Percentiles rank a stretch among this genome's conserved stretches.
Conservation (phyloP, 1,140 invertebrate species). For the Teleogryllus occipitalis region DNA sequence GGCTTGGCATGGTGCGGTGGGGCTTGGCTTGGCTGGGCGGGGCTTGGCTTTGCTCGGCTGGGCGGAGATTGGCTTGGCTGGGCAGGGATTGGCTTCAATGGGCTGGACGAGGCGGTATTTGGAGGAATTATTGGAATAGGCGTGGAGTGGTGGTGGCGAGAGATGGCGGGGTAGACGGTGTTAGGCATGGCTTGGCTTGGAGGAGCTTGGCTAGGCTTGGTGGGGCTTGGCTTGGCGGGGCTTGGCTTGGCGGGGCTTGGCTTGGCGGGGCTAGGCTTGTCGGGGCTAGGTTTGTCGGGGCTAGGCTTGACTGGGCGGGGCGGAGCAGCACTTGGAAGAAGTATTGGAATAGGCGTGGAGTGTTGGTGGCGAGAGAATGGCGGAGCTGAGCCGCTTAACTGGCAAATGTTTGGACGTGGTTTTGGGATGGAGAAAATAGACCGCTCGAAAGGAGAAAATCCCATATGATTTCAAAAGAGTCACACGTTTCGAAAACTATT, state of each 20-base stretch:
- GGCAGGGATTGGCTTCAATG: conserved; percentile 4
- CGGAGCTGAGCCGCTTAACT: too few relatives aligned
- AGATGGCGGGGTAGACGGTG: neutral
- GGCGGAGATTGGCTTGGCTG: conserved; percentile 13
- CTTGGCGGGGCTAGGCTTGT: conserved; percentile 3
- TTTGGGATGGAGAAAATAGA: too few relatives aligned
- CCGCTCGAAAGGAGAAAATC: too few relatives aligned
- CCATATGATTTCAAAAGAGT: too few relatives aligned
- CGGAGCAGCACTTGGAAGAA: too few relatives aligned
- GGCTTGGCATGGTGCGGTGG: neutral
- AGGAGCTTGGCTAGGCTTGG: neutral
- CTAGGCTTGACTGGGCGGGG: neutral
- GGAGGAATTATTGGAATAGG: too few relatives aligned
- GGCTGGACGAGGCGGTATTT: conserved; percentile 18
- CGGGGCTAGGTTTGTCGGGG: neutral
- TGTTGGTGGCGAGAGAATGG: too few relatives aligned
- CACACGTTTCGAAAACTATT: too few relatives aligned
- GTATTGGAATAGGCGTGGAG: too few relatives aligned
- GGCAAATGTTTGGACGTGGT: too few relatives aligned
- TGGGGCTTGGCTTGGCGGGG: neutral
- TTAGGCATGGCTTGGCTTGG: neutral
- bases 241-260: neutral
- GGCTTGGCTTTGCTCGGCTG: neutral
- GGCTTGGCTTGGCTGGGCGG: neutral
- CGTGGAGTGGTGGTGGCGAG: conserved; percentile 17